Base-by-base conservation (phyloP, 2,888 invertebrate genomes). In the Timema cristinae region DNA sequence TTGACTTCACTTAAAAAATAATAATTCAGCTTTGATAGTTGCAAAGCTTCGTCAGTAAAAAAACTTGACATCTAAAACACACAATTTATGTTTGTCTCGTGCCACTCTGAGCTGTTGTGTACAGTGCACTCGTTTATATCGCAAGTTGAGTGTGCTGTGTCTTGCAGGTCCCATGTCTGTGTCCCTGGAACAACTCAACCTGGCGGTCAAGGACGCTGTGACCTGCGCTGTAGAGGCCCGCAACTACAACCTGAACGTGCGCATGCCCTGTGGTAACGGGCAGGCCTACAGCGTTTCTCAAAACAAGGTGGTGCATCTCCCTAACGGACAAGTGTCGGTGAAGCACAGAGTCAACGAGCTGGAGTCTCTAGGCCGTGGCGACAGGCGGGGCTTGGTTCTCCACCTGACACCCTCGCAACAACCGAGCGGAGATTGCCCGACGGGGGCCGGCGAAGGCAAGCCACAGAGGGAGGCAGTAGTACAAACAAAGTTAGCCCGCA, bases 261-360 rank as follows among this genome's bases (percentile, higher is more conserved):
- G 94, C 75, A 90, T 94, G 88, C 93, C 94, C 2, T 94, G 92
- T 80, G 91, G 91, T 78, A 92, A 92, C 81, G 95, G 94, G 54
- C 89, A 91, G 78, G 90, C 91, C 77, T 95, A 95, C 83, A 94
- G 94, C 81, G 94, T 95, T 50, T 94, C 95, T 66, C 95, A 94
- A 78, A 95, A 95, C 82, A 92, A 94, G 85, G 93, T 94, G 78
- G 89, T 94, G 75, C 90, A 94, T 78, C 85, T 95, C 76, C 91
- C 92, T 76, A 80, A 76, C 75, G 80, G 76, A 5, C 84, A 85
- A 67, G 84, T 86, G 48, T 89, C 88, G 48, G 91, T 91, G 71
- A 89, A 89, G 77, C 89, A 90, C 77, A 87, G 91, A 77, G 89
- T 93, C 59, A 88, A 86, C 80, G 91, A 91, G 80, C 85, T 93